phyloP scores from a whole-genome alignment of 2,888 invertebrate species.

The Tipula lateralis region DNA sequence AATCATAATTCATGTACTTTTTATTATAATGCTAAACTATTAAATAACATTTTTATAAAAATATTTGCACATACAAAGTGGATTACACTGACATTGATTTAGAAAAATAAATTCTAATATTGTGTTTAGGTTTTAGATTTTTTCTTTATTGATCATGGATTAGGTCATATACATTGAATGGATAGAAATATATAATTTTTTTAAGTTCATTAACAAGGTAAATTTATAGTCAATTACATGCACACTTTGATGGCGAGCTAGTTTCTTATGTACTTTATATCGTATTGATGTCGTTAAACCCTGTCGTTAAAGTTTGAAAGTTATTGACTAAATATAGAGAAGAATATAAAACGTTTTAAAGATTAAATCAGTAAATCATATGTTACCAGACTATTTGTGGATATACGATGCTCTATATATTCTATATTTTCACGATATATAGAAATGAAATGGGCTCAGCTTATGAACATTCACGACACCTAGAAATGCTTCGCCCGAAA shows the following conservation, averaged over 20 bases:
- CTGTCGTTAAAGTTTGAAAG: no score
- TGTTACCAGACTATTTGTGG: no score
- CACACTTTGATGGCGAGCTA: not conserved
- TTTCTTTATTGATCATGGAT: not conserved
- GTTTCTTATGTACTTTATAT: not conserved
- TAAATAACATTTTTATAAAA: not conserved
- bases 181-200: not conserved
- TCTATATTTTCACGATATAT: no score
- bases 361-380: no score
- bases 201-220: not conserved
- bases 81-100: constrained; percentile 1
- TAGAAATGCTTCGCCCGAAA: no score
- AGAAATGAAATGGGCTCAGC: no score
- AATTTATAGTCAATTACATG: not conserved
- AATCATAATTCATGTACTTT: not conserved
- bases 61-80: not conserved
- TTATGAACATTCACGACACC: no score
- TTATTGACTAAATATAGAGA: no score
- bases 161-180: not conserved
- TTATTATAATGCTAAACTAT: not conserved
- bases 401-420: no score
- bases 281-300: not conserved
- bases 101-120: not conserved
- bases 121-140: not conserved
- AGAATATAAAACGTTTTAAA: no score